Evolutionary conservation across 1,140 invertebrate species (phyloP).

Genomic region (Capitella teleta): DNA sequence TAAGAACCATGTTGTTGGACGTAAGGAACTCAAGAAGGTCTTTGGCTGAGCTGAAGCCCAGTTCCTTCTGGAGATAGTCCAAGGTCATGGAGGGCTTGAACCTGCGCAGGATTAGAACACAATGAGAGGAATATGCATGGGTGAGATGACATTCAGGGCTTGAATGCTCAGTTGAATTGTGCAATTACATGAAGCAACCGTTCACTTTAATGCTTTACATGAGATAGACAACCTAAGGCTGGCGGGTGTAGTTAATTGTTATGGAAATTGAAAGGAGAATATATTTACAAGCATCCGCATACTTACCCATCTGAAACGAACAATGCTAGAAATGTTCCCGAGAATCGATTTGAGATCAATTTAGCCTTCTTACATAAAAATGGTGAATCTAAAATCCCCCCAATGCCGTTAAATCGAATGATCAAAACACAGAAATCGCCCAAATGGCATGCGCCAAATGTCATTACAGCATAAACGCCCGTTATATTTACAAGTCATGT

Average conservation of each 20-base stretch:
- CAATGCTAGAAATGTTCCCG: too few species aligned
- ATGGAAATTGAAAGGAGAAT: background rate
- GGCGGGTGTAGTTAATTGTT: background rate
- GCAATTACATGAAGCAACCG: background rate
- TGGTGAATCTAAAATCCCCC: background rate
- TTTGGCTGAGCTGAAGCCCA: constrained; percentile 70
- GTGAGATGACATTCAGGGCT: background rate
- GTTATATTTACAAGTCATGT: background rate
- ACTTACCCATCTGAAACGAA: too few species aligned
- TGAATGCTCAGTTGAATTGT: background rate
- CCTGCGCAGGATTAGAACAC: constrained; percentile 48
- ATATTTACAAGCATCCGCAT: background rate
- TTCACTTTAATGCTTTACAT: background rate
- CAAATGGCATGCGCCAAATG: background rate
- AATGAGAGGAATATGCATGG: background rate
- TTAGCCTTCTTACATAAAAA: too few species aligned
- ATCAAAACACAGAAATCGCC: background rate
- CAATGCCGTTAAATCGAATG: background rate
- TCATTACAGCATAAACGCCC: background rate
- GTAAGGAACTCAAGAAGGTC: constrained; percentile 77
- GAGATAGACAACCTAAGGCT: background rate
- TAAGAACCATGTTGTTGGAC: constrained; percentile 65
- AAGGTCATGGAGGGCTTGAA: constrained; percentile 81
- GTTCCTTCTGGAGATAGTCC: constrained; percentile 68
- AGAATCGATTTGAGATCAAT: too few species aligned